These are phyloP conservation scores for Hepsetus odoe DNA, from an alignment of 2,113 vertebrate genomes.

Conservation along the genomic window DNA sequence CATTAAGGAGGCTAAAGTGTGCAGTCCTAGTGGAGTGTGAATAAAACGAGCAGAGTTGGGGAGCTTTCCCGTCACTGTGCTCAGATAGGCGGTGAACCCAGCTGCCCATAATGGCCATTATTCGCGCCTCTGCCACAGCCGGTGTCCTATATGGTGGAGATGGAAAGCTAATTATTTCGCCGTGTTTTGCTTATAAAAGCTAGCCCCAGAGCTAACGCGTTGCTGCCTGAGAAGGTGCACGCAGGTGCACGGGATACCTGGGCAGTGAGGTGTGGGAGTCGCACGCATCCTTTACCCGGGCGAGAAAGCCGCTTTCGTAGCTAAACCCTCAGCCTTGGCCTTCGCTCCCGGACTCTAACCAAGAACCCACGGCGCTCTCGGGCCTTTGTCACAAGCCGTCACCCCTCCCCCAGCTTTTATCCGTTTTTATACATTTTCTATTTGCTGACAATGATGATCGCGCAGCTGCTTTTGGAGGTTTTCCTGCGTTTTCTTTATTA, in stretches of 20 bases:
- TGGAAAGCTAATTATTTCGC: conserved; percentile 11
- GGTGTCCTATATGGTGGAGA: not conserved
- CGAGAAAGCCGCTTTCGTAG: not conserved
- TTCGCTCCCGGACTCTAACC: conserved; percentile 63
- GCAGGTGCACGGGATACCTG: not conserved
- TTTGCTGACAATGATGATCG: not conserved
- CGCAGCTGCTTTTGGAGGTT: not conserved
- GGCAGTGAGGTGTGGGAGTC: not conserved
- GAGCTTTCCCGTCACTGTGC: not conserved
- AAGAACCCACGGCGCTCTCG: conserved; percentile 73
- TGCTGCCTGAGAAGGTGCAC: not conserved
- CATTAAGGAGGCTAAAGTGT: not conserved
- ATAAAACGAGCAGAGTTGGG: not conserved
- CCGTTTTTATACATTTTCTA: conserved; percentile 13
- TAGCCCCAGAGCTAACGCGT: conserved; percentile 3
- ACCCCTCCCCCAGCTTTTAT: conserved; percentile 75
- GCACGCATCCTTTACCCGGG: conserved; percentile 8
- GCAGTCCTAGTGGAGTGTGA: not conserved
- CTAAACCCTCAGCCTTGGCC: conserved; percentile 20
- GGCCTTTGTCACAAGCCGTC: conserved; percentile 77
- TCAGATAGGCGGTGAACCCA: not conserved
- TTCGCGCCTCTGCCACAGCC: not conserved
- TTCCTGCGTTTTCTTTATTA: not conserved
- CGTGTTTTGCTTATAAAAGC: not conserved
- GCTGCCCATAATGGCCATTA: not conserved